Base-by-base conservation (phyloP, 2,888 invertebrate species). In the Drosophila borealis region DNA sequence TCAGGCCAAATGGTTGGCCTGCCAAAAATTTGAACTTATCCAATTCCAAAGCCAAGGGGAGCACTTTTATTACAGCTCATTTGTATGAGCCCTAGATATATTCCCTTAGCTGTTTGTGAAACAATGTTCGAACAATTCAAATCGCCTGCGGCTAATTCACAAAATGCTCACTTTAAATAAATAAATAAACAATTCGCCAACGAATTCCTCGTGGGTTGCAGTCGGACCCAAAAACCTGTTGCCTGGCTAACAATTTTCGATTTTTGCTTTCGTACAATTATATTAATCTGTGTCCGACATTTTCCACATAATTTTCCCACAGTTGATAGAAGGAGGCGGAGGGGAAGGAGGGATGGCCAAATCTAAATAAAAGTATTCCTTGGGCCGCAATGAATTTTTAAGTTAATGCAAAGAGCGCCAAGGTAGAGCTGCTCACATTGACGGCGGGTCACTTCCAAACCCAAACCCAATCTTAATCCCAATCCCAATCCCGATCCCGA, bases 321-420 rank as follows among this genome's bases (percentile, higher is more conserved):
- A 75, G 70, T 78, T 77, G 6, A 11, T 46, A 41, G 25, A 39
- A 9, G 25, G 25, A 13, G 4, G 17, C 13, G 6, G 11, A n/a
- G n/a, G 17, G 41, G 29, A 61, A 51, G 70, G 73, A 59, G 29
- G 66, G 56, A 45, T 48, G 57, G 41, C n/a, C 37, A 67, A 64
- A 70, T 60, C 63, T 49, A 84, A 87, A 81, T 66, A 84, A 87
- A 87, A 78, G 81, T 81, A 84, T 88, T 75, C 84, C 71, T 81
- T 59, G 62, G 83, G 64, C 56, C 75, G 79, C 89, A 87, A 87
- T 84, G 83, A 84, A 89, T 84, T 88, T 87, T 87, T 87, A 87
- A 83, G 74, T 83, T 67, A 81, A 78, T 75, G 81, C 65, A 84
- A 81, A 87, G 82, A 82, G 79, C 67, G 55, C 37, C 57, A 25